Conservation (phyloP, 2,888 invertebrate species). For the Dicranocentrus wangi region DNA sequence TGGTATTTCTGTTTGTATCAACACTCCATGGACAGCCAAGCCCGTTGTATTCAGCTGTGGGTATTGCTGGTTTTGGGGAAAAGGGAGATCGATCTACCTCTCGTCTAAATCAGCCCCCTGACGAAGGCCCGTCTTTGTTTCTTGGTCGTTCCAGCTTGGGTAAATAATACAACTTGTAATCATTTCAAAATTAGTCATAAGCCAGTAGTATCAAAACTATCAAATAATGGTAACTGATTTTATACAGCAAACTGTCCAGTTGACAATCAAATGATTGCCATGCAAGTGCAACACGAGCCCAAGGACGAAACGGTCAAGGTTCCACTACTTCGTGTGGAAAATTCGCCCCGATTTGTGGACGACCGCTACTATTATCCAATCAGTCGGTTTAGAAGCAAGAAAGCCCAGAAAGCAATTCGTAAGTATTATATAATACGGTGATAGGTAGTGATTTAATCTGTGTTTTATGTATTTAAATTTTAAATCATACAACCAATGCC, state of each 20-base stretch:
- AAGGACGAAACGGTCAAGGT: conserved; percentile 1
- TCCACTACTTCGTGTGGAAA: conserved; percentile 26
- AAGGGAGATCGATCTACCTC: not conserved
- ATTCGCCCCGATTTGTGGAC: not conserved
- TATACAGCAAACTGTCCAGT: conserved; percentile 1
- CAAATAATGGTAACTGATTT: too few species aligned
- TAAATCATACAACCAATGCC: not conserved
- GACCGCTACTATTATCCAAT: conserved; percentile 15
- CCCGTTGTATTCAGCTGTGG: too few species aligned
- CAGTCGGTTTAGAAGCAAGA: conserved; percentile 12
- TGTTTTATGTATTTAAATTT: too few species aligned
- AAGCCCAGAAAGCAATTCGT: conserved; percentile 38
- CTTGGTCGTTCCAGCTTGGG: not conserved
- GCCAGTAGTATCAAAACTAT: conserved; percentile 4
- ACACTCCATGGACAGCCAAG: too few species aligned
- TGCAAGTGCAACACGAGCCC: too few species aligned
- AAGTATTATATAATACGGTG: too few species aligned
- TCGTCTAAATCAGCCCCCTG: too few species aligned
- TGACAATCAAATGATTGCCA: not conserved
- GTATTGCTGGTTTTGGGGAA: not conserved
- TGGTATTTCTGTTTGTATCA: too few species aligned
- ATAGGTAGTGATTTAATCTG: too few species aligned
- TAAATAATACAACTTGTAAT: not conserved
- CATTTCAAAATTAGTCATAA: not conserved
- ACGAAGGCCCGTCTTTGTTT: not conserved